Evolutionary conservation across 2,888 invertebrate genomes (phyloP).

Genomic region (Phalera bucephala): DNA sequence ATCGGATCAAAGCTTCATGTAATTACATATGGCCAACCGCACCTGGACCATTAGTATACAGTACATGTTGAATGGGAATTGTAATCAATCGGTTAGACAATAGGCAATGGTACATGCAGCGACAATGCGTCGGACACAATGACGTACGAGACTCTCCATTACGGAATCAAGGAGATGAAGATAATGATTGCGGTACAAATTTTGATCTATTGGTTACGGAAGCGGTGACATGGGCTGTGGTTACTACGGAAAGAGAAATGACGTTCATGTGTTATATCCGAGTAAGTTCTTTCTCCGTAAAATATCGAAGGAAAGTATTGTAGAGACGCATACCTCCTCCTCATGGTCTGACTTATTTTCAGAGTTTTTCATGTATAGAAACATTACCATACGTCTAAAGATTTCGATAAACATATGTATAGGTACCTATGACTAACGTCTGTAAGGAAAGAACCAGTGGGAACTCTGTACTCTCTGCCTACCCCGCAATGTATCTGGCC

Average conservation of each 20-base stretch:
- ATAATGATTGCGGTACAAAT: background rate
- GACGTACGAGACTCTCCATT: constrained; percentile 41
- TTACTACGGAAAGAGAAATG: background rate
- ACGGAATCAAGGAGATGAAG: constrained; percentile 17
- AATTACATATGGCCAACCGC: constrained; percentile 40
- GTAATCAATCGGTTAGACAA: constrained; percentile 67
- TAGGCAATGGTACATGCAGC: constrained; percentile 29
- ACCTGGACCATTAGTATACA: constrained; percentile 32
- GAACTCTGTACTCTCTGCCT: too few species aligned
- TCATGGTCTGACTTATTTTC: too few species aligned
- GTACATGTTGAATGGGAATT: constrained; percentile 49
- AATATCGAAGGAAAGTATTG: too few species aligned
- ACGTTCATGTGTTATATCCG: too few species aligned
- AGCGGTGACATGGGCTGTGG: background rate
- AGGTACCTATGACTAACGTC: too few species aligned
- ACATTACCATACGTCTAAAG: too few species aligned
- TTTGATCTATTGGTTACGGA: background rate
- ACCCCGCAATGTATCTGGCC: too few species aligned
- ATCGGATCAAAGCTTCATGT: constrained; percentile 54
- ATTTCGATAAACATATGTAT: too few species aligned
- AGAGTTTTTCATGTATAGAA: too few species aligned
- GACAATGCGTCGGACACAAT: constrained; percentile 33
- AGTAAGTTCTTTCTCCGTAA: too few species aligned
- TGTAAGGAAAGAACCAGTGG: too few species aligned
- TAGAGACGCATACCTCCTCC: too few species aligned